phyloP scores from a whole-genome alignment of 2,113 vertebrate species.

The Anolis sagrei region DNA sequence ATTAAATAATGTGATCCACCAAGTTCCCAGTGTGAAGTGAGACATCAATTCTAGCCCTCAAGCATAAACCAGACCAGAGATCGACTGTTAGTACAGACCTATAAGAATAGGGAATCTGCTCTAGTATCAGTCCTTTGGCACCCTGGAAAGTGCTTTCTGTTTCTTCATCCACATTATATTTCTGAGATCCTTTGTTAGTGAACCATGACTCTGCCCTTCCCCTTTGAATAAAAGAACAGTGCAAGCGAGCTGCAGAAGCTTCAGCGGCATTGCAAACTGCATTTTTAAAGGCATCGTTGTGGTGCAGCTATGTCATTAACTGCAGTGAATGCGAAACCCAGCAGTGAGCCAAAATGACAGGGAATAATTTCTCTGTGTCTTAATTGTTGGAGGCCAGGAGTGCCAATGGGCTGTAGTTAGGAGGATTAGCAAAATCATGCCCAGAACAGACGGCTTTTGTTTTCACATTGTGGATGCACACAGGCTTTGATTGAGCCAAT shows the following conservation, averaged over 20 bases:
- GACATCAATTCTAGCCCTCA: no score
- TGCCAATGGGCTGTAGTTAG: conserved; percentile 14
- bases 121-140: no score
- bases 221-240: neutral
- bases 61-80: no score
- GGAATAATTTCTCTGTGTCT: conserved; percentile 16
- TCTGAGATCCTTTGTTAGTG: conserved; percentile 17
- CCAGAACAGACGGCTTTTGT: conserved; percentile 48
- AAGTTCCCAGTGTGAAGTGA: no score
- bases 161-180: conserved; percentile 38
- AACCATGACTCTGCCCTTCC: conserved; percentile 10
- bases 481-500: conserved; percentile 8
- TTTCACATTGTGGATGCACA: neutral
- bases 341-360: neutral
- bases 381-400: conserved; percentile 22
- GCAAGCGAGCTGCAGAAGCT: neutral
- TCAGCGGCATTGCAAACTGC: neutral
- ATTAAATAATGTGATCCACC: no score
- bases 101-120: no score
- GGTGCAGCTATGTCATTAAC: neutral
- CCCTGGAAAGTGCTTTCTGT: neutral
- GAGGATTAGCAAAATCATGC: conserved; percentile 23
- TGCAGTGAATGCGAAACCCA: conserved; percentile 2
- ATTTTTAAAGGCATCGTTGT: accelerated
- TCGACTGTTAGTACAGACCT: no score